Percentiles rank a stretch among this genome's conserved stretches.
These are phyloP conservation scores for Caenorhabditis afra DNA, from an alignment of 2,888 invertebrate species.

Conservation along the genomic window DNA sequence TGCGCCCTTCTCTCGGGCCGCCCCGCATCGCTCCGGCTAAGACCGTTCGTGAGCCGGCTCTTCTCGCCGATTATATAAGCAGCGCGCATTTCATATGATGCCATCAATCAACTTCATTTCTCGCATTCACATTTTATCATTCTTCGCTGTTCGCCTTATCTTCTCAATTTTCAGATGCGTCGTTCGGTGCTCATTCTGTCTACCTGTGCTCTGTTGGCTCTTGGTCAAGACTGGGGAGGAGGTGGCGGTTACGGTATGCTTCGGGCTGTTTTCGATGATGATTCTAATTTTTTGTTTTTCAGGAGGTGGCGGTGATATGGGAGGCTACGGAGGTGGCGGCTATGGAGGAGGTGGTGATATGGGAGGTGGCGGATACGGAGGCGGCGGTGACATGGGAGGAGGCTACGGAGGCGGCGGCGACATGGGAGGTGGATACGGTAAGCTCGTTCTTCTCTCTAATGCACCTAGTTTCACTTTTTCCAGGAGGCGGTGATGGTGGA, in stretches of 20 bases:
- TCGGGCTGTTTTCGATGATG: neutral
- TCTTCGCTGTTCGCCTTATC: neutral
- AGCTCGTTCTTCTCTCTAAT: neutral
- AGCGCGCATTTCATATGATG: conserved; percentile 27
- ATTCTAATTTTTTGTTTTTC: neutral
- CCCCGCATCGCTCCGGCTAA: conserved; percentile 11
- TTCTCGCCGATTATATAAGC: conserved; percentile 62
- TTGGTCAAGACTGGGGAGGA: conserved; percentile 74
- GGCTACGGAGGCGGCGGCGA: conserved; percentile 64
- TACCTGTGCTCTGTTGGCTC: conserved; percentile 63
- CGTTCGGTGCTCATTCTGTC: conserved; percentile 62
- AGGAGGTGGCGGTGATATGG: conserved; percentile 54
- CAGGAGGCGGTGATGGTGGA: conserved; percentile 59
- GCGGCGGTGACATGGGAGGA: conserved; percentile 61
- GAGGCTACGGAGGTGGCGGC: conserved; percentile 63
- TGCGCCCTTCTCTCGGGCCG: conserved; percentile 3
- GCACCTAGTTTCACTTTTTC: too few species aligned
- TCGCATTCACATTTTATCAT: conserved; percentile 1
- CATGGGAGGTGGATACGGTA: conserved; percentile 66
- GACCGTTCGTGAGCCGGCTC: conserved; percentile 64
- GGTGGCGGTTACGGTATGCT: conserved; percentile 60
- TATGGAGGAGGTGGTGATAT: conserved; percentile 64
- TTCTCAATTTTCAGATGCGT: conserved; percentile 48
- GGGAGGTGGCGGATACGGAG: conserved; percentile 58
- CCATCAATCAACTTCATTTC: conserved; percentile 32